Evolutionary conservation across 92 coral and sea anemone genomes (phyloP), one percentile per base, ranked within the genome.

Genomic region (Virgularia gustaviana): DNA sequence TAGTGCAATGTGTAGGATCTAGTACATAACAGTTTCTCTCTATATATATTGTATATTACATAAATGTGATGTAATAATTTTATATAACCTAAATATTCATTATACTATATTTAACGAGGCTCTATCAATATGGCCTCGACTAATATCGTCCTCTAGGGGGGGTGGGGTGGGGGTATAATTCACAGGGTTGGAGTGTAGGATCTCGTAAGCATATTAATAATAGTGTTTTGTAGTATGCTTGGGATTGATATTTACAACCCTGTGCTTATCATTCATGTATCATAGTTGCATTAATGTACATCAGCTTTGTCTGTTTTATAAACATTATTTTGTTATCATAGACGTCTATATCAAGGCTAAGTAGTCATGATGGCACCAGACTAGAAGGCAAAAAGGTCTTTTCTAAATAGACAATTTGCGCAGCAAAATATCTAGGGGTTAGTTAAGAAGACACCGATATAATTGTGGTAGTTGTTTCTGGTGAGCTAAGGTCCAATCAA

Each of bases 111-210:
- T 67, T 67, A 45, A 67, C 58, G 59, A 49, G 60, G 74, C 15
- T 54, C 16, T 31, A 42, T 45, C 15, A 24, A 38, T 45, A 11
- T n/a, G n/a, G 27, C 74, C 74, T 65, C 72, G 72, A 65, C 44
- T n/a, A n/a, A 24, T 11, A 32, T 65, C 30, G 72, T 43, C 37
- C 72, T 47, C 36, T 65, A 11, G n/a, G n/a, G n/a, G n/a, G n/a
- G n/a, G n/a, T n/a, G n/a, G n/a, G n/a, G n/a, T n/a, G n/a, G n/a
- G n/a, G n/a, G n/a, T 49, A 32, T 53, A 59, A 45, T 22, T 45
- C 41, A 41, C 58, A 59, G 74, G 74, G 74, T 67, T 67, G 74
- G 74, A 31, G 74, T n/a, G 33, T 45, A 64, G 72, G 72, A 52
- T 22, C 8, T 42, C 31, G 72, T 65, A 65, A 41, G 72, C 72